phyloP scores from a whole-genome alignment of 2,113 vertebrate species.

The Turnix velox region DNA sequence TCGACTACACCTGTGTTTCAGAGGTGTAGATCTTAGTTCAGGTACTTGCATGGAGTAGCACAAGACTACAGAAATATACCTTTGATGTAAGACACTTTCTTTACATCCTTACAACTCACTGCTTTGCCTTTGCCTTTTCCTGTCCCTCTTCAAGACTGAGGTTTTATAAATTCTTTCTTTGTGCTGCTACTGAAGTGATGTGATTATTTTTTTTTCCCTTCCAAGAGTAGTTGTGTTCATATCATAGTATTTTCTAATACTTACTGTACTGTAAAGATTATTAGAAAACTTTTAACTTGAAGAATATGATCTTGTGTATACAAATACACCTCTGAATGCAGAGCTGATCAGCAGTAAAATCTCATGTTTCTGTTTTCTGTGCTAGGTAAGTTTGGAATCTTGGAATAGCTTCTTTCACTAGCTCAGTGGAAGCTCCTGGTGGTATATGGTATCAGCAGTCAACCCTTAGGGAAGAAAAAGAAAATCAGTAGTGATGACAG shows the following conservation, averaged over 20 bases:
- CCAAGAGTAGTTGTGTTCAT: not conserved
- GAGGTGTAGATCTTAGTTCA: not conserved
- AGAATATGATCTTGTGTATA: not conserved
- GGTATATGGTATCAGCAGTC: not conserved
- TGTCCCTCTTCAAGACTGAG: not conserved
- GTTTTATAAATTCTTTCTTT: not conserved
- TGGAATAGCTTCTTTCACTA: not conserved
- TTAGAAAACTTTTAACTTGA: not conserved
- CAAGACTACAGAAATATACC: not conserved
- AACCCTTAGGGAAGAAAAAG: not conserved
- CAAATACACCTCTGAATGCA: not conserved
- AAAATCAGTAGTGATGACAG: not conserved
- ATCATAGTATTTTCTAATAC: not conserved
- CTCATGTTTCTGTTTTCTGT: constrained; percentile 47
- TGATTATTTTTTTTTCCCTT: not conserved
- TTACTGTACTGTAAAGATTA: not conserved
- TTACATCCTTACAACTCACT: not conserved
- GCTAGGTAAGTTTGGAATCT: not conserved
- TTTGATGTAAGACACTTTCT: not conserved
- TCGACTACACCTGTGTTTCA: not conserved
- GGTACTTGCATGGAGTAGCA: not conserved
- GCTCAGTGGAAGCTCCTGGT: not conserved
- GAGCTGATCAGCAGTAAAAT: constrained; percentile 49
- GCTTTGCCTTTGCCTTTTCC: not conserved
- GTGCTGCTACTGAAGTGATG: not conserved